Conservation (phyloP, 2,113 vertebrate genomes). For the Propithecus coquereli region DNA sequence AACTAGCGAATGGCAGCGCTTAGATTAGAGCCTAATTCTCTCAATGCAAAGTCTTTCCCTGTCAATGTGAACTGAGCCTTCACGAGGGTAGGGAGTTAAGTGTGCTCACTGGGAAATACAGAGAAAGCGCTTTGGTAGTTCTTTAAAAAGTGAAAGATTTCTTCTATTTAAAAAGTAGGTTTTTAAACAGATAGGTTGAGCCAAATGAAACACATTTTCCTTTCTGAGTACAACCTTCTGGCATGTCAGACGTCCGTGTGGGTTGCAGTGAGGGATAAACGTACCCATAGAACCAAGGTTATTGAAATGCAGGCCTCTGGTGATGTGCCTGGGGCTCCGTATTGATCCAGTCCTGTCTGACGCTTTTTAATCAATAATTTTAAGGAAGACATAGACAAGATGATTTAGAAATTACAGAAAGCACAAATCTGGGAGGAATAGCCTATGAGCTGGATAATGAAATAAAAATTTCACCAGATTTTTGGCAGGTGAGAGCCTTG, state of each 20-base stretch:
- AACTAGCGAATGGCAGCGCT: background rate
- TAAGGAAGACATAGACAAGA: background rate
- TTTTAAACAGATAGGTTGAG: background rate
- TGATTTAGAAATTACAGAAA: background rate
- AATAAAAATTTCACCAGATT: background rate
- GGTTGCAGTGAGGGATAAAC: background rate
- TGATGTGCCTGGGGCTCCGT: background rate
- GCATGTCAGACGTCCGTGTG: background rate
- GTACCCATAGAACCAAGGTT: background rate
- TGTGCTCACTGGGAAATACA: background rate
- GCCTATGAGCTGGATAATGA: background rate
- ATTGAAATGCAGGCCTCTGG: background rate
- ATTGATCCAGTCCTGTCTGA: background rate
- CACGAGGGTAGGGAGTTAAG: background rate
- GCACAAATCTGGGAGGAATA: background rate
- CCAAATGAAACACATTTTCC: conserved; percentile 3
- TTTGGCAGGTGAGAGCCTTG: background rate
- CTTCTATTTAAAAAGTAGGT: background rate
- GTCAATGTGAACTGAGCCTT: background rate
- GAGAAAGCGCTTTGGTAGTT: background rate
- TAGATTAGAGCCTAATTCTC: background rate
- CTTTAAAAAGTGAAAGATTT: background rate
- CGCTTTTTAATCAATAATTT: background rate
- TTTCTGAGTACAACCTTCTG: background rate
- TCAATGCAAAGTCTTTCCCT: background rate